Evolutionary conservation across 2,797 vertebrate species (phyloP), one percentile per base, ranked within the genome.

Genomic region (Tauraco hartlaubi): DNA sequence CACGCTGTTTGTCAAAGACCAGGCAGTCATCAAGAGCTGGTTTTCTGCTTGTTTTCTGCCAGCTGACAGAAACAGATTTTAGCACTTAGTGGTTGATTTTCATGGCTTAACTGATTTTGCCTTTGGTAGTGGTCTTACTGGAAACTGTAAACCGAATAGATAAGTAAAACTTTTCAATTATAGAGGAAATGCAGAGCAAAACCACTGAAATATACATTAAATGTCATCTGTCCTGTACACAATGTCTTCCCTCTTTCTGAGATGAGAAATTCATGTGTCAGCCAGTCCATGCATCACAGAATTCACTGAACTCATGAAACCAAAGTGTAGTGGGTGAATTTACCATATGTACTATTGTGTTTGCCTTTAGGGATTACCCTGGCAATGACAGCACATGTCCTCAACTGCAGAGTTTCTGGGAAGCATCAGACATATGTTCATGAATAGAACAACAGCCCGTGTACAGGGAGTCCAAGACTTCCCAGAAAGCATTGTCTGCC

Each of bases 301-400:
- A 64, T 46, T 43, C 71, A 63, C 33, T 43, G 12, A 85, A 67
- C 52, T 77, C 54, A 21, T 29, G 54, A 56, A 58, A 87, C n/a
- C 44, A 69, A 94, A 54, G 54, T 62, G 18, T 66, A 63, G 49
- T 6, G 9, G 62, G 66, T 91, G 48, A 80, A 91, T 71, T 80
- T 80, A 44, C 63, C 48, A 12, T 56, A 44, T 55, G 56, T 63
- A 71, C 44, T 59, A 17, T 9, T 77, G 68, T 35, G 31, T 80
- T 83, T 92, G 72, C 87, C 82, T 91, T 80, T 43, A 80, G 81
- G 43, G 68, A 77, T 74, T 94, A 67, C 59, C 28, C 68, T 85
- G 82, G 33, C 67, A 82, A 12, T 44, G 56, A 46, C 33, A 92
- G 63, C 44, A 52, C 22, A 9, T 11, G 18, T 91, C 37, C 44